A percentile compares a stretch with the other conserved stretches of the same genome.
Evolutionary conservation across 2,888 invertebrate genomes (phyloP).

Genomic region (Dilophus febrilis): DNA sequence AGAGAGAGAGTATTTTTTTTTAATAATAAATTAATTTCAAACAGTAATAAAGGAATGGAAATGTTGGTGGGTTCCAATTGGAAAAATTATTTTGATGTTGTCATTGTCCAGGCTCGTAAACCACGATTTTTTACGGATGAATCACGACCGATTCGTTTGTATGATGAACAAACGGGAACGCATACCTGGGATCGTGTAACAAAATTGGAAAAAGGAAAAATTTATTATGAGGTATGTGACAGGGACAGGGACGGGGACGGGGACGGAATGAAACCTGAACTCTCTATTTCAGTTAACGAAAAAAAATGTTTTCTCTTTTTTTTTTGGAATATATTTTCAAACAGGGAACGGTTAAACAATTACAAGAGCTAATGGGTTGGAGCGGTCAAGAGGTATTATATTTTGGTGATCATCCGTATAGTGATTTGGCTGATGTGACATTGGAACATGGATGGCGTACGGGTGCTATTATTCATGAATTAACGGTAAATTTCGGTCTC

Average conservation of each 20-base stretch:
- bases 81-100: slow-evolving; percentile 82
- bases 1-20: neutral
- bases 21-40: slow-evolving; percentile 1
- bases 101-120: slow-evolving; percentile 88
- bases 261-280: neutral
- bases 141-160: slow-evolving; percentile 76
- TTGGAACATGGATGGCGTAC: slow-evolving; percentile 95
- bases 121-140: slow-evolving; percentile 91
- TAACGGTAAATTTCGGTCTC: slow-evolving; percentile 42
- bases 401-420: slow-evolving; percentile 97
- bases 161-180: slow-evolving; percentile 61
- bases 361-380: slow-evolving; percentile 89
- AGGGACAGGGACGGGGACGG: too few relatives aligned
- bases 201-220: slow-evolving; percentile 66
- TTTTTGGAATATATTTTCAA: slow-evolving; percentile 11
- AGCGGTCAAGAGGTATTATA: slow-evolving; percentile 81
- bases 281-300: neutral
- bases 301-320: slow-evolving; percentile 1
- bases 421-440: slow-evolving; percentile 90
- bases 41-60: slow-evolving; percentile 79
- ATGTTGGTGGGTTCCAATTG: slow-evolving; percentile 76
- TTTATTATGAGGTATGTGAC: slow-evolving; percentile 71
- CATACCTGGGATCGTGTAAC: slow-evolving; percentile 87
- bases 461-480: slow-evolving; percentile 89
- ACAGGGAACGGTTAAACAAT: slow-evolving; percentile 80